Evolutionary conservation across 2,797 vertebrate genomes (phyloP).

Genomic region (Rhabdophis nuchalis): DNA sequence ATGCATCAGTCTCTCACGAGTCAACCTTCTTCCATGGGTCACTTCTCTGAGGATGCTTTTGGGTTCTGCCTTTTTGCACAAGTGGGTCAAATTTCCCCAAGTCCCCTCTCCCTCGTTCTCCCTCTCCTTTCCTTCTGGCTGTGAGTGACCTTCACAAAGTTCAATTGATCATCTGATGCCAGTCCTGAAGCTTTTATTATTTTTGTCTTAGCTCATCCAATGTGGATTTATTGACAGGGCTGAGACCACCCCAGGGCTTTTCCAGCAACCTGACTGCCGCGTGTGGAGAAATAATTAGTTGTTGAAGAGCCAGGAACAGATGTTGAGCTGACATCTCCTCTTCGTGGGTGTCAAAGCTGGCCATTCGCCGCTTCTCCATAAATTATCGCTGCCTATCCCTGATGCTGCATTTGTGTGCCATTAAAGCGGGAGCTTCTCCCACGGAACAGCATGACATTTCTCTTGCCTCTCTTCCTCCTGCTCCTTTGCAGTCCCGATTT

Average conservation of each 20-base stretch:
- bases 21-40: neutral
- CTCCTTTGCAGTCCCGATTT: neutral
- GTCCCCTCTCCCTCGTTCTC: too few species aligned
- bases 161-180: conserved; percentile 11
- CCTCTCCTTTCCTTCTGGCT: neutral
- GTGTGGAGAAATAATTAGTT: conserved; percentile 59
- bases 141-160: conserved; percentile 16
- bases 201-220: conserved; percentile 45
- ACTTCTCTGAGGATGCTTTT: neutral
- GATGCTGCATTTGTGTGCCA: conserved; percentile 12
- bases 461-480: neutral
- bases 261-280: conserved; percentile 4
- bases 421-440: neutral
- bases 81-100: neutral
- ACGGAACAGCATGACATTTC: neutral
- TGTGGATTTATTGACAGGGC: conserved; percentile 54
- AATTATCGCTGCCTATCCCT: conserved; percentile 24
- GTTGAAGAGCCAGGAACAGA: conserved; percentile 53
- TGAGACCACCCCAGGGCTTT: conserved; percentile 44
- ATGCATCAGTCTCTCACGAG: neutral
- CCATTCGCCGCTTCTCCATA: conserved; percentile 42
- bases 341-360: conserved; percentile 50
- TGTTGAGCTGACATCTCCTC: conserved; percentile 54
- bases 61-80: neutral
- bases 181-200: conserved; percentile 35